Evolutionary conservation across 2,113 vertebrate species (phyloP).

Genomic region (Hemibagrus wyckioides): DNA sequence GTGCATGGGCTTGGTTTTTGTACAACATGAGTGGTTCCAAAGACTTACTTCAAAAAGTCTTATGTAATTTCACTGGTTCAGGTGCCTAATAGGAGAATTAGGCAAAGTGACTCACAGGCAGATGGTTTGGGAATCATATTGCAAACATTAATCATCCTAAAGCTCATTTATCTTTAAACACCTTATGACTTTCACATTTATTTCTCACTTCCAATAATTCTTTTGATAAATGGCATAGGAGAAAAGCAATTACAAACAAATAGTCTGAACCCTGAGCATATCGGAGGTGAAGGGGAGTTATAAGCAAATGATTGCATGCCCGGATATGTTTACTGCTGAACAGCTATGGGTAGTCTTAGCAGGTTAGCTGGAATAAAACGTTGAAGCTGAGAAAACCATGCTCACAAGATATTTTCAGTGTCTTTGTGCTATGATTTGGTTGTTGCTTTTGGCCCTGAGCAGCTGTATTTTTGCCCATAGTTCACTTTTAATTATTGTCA

Average conservation of each 20-base stretch:
- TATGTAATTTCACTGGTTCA: conserved; percentile 38
- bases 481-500: conserved; percentile 1
- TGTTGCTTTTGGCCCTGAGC: neutral
- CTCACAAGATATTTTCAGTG: neutral
- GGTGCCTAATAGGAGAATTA: conserved; percentile 45
- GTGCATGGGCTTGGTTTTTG: conserved; percentile 21
- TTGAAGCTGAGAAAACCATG: neutral
- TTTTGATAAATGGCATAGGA: conserved; percentile 2
- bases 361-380: neutral
- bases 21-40: neutral
- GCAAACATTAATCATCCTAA: conserved; percentile 39
- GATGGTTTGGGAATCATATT: conserved; percentile 31
- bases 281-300: neutral
- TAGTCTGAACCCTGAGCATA: neutral
- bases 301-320: neutral
- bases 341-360: neutral
- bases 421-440: neutral
- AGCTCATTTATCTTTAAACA: conserved; percentile 30
- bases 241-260: conserved; percentile 22
- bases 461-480: neutral
- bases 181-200: conserved; percentile 11
- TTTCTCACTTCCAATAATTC: conserved; percentile 5
- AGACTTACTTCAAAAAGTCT: conserved; percentile 27
- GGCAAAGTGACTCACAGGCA: conserved; percentile 37
- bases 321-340: conserved; percentile 14